phyloP scores from a whole-genome alignment of 2,797 vertebrate genomes.

The Sebastiscus tertius region DNA sequence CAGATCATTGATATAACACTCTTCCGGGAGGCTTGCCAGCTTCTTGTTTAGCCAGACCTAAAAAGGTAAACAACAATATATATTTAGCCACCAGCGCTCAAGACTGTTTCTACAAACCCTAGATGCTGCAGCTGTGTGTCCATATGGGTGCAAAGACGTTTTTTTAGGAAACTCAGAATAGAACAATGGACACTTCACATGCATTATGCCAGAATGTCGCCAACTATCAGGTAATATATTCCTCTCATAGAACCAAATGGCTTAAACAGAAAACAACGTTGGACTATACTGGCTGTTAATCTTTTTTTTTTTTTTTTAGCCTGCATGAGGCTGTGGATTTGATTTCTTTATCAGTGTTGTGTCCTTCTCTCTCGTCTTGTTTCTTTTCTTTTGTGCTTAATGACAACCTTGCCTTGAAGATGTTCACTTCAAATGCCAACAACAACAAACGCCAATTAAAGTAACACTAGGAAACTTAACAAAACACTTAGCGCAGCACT shows the following conservation, averaged over 20 bases:
- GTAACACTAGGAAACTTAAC: constrained; percentile 64
- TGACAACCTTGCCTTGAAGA: constrained; percentile 76
- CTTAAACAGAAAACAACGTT: constrained; percentile 45
- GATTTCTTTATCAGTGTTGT: constrained; percentile 36
- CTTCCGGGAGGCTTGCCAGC: constrained; percentile 26
- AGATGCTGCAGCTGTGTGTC: constrained; percentile 77
- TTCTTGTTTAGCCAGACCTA: constrained; percentile 42
- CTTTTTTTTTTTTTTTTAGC: constrained; percentile 33
- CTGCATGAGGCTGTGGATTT: constrained; percentile 42
- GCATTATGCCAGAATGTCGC: constrained; percentile 51
- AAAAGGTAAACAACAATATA: constrained; percentile 45
- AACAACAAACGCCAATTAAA: constrained; percentile 32
- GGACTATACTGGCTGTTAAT: constrained; percentile 60
- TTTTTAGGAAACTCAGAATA: constrained; percentile 27
- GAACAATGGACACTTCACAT: constrained; percentile 34
- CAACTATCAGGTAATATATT: constrained; percentile 62
- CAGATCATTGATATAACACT: constrained; percentile 26
- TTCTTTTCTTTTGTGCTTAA: constrained; percentile 50
- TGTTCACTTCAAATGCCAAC: constrained; percentile 52
- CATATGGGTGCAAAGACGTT: constrained; percentile 22
- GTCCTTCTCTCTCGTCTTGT: constrained; percentile 57
- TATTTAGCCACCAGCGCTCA: constrained; percentile 66
- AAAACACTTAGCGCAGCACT: constrained; percentile 47
- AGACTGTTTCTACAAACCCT: constrained; percentile 83
- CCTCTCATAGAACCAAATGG: constrained; percentile 65